Base-by-base conservation (phyloP, 2,888 invertebrate species). In the Caenorhabditis sp. region DNA sequence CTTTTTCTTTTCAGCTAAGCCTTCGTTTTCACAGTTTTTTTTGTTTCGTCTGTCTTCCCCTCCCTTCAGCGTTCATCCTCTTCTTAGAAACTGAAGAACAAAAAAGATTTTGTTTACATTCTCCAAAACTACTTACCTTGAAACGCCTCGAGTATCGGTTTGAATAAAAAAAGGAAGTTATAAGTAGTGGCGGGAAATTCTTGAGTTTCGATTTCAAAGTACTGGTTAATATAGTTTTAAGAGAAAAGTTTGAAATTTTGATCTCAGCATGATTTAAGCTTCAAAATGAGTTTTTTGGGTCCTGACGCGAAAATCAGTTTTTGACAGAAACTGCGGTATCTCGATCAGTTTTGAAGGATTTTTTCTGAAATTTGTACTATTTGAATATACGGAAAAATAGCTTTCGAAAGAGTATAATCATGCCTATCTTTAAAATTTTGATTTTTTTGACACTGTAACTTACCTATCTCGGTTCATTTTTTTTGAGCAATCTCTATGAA, bases 41-140 rank as follows among this genome's bases (percentile, higher is more conserved):
- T 41, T 16, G 24, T n/a, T 16, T 47, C 44, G 41, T 63, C 19
- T 12, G n/a, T n/a, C n/a, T n/a, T n/a, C n/a, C n/a, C n/a, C n/a
- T n/a, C n/a, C n/a, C n/a, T n/a, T n/a, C n/a, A 6, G 26, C 56
- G 56, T 38, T 38, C 35, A 38, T 38, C 31, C 22, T 12, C 38
- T 22, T 12, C 22, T 59, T 26, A 38, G 22, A 22, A 38, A 22
- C 8, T 6, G 41, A 41, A 44, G 10, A 38, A 58, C 56, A 63
- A 24, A 63, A 58, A 41, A n/a, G 12, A 3, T 59, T 41, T 41
- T 61, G 59, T 59, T 59, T 59, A 72, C 59, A 38, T 59, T 72
- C 47, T 47, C 22, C 31, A 19, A 19, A 47, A n/a, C 19, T 72
- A 59, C 61, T 61, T 54, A 73, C 56, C 70, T 51, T 54, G 68